Conservation (phyloP, 2,113 vertebrate genomes). For the Engystomops pustulosus region DNA sequence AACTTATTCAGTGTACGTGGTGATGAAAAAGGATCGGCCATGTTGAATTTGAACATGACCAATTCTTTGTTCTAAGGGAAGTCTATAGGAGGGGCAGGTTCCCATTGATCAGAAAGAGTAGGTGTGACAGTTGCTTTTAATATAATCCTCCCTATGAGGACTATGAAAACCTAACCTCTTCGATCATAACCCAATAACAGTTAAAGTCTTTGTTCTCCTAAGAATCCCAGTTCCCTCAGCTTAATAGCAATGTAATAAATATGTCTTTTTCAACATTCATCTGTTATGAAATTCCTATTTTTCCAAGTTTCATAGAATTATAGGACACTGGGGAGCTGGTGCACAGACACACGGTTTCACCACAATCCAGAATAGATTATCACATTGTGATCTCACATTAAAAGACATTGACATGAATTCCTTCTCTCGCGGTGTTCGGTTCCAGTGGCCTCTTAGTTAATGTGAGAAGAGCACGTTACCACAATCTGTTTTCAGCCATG, state of each 20-base stretch:
- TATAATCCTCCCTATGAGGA: conserved; percentile 1
- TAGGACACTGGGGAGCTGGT: conserved; percentile 8
- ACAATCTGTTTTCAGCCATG: conserved; percentile 30
- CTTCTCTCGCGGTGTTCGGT: not conserved
- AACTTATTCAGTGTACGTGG: no score
- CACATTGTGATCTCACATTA: conserved; percentile 44
- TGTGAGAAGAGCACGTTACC: conserved; percentile 35
- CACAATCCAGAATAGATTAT: conserved; percentile 21
- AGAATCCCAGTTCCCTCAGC: not conserved
- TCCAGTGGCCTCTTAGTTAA: conserved; percentile 28
- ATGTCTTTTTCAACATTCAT: not conserved
- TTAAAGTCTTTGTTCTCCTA: conserved; percentile 10
- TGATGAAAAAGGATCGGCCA: no score
- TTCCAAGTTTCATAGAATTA: conserved; percentile 34
- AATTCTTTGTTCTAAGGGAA: no score
- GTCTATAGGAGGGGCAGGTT: no score
- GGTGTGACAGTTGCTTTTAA: no score
- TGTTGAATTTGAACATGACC: no score
- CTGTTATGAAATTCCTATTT: conserved; percentile 19
- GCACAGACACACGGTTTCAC: conserved; percentile 29
- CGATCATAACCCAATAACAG: conserved; percentile 8
- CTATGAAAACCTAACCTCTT: not conserved
- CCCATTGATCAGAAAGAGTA: no score
- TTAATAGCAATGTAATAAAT: conserved; percentile 31
- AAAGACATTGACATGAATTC: conserved; percentile 36